These are phyloP conservation scores for Clarias fuscus DNA, from an alignment of 2,797 vertebrate genomes.

Conservation along the genomic window DNA sequence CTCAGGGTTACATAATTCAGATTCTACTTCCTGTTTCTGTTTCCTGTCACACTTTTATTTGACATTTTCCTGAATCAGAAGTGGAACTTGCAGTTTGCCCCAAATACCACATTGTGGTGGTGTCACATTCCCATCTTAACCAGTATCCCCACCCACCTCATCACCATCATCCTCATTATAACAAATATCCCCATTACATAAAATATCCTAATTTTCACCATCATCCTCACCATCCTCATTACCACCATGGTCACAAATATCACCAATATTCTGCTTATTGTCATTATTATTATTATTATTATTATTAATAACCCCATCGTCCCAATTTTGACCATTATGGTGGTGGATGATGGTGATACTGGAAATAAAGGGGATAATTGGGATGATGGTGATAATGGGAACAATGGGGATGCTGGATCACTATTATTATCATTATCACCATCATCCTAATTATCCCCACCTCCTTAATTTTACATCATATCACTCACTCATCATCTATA, in stretches of 20 bases:
- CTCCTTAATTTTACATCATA: too few relatives aligned
- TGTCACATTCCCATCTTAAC: not conserved
- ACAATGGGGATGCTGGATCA: too few relatives aligned
- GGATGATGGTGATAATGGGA: too few relatives aligned
- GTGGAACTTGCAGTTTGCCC: not conserved
- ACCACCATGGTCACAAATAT: too few relatives aligned
- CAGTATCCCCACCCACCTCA: not conserved
- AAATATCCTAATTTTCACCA: not conserved
- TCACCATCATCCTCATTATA: too few relatives aligned
- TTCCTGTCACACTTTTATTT: not conserved
- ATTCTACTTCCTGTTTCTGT: constrained; percentile 6
- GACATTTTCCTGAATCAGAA: not conserved
- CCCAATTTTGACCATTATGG: not conserved
- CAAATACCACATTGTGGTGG: not conserved
- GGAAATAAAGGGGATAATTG: too few relatives aligned
- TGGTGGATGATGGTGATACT: too few relatives aligned
- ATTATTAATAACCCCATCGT: not conserved
- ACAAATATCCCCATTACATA: too few relatives aligned
- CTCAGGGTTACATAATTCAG: not conserved
- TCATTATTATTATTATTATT: not conserved
- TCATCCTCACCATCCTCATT: not conserved
- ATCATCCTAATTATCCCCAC: not conserved
- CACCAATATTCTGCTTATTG: not conserved
- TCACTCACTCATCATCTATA: too few relatives aligned
- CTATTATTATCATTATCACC: not conserved